phyloP scores from a whole-genome alignment of 2,113 vertebrate genomes.

The Lasiurus cinereus region DNA sequence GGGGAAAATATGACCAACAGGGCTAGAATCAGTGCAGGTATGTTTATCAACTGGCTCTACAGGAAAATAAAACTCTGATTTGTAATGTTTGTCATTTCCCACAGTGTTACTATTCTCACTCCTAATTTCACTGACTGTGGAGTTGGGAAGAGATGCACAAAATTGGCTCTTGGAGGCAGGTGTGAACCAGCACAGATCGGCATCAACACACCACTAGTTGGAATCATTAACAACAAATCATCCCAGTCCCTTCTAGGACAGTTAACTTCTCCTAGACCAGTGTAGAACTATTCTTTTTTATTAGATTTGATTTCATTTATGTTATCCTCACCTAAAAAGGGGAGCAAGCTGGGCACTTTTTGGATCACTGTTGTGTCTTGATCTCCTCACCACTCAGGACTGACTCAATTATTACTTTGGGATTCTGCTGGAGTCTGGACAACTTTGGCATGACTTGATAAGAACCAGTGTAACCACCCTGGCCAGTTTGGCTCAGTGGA shows the following conservation, averaged over 20 bases:
- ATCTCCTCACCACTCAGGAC: neutral
- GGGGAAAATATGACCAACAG: neutral
- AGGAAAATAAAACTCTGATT: neutral
- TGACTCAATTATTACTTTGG: neutral
- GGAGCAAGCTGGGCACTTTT: neutral
- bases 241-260: neutral
- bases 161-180: neutral
- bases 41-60: neutral
- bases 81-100: neutral
- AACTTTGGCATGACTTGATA: neutral
- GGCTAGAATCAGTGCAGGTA: neutral
- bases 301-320: neutral
- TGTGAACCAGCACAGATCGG: neutral
- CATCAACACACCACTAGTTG: neutral
- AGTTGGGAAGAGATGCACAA: neutral
- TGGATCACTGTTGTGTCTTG: neutral
- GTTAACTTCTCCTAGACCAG: neutral
- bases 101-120: neutral
- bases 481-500: no score
- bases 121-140: neutral
- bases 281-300: neutral
- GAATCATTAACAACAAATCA: neutral
- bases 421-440: neutral
- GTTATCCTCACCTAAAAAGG: neutral
- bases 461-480: neutral